Evolutionary conservation across 2,797 vertebrate genomes (phyloP), one percentile per base, ranked within the genome.

Genomic region (Acanthis flammea): DNA sequence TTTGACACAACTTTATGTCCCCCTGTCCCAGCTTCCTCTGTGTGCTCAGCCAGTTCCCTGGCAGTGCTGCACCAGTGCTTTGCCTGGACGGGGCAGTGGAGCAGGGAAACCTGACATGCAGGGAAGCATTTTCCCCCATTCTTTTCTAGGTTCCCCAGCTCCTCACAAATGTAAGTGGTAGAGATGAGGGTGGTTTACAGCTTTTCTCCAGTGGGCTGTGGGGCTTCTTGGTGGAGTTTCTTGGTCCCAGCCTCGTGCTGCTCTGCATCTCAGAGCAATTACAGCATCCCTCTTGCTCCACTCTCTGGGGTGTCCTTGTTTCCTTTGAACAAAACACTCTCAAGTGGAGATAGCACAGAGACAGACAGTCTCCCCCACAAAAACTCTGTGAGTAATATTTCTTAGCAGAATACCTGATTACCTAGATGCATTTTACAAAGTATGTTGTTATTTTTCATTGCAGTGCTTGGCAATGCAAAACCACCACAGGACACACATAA

Each of bases 141-240:
- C 45, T 68, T 62, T 75, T 15, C 27, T 25, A 53, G 14, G 12
- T 53, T 31, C 50, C 62, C 82, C 12, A 82, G 57, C 62, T 66
- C 51, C 47, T 70, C 16, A 15, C 1, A 22, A 0, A 0, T 30
- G 4, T 27, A 19, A 48, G 35, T n/a, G 61, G 61, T 39, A 53
- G 57, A 77, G 50, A 39, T 24, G 10, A 25, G 54, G n/a, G n/a
- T 42, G 35, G 55, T 63, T 48, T 74, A 33, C 25, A 89, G 14
- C 57, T 42, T 42, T 41, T 42, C 45, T 71, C 37, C 67, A 72
- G n/a, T 1, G 7, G 31, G 33, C 63, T 39, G 33, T 19, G 12
- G 12, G 51, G 28, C 37, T 65, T 31, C 55, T 61, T 70, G 37
- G 16, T 9, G 16, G 65, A 54, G 44, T 24, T 83, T 23, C 65